Evolutionary conservation across 2,888 invertebrate species (phyloP).

Genomic region (Girardia tigrina): DNA sequence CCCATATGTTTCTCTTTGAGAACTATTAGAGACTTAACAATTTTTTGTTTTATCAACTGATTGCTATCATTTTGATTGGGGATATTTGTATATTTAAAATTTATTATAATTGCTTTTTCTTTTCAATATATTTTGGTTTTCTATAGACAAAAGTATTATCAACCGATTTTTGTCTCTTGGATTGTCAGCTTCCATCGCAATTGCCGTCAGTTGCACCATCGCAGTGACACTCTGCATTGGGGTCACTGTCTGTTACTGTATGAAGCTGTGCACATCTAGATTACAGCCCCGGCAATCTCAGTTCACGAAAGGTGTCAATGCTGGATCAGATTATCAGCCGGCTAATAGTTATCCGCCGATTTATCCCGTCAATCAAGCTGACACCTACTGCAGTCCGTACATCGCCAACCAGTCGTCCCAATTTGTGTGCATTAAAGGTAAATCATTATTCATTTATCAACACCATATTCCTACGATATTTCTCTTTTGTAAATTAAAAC

Average conservation of each 20-base stretch:
- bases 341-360: background rate
- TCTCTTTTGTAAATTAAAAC: no score
- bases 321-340: conserved; percentile 8
- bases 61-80: background rate
- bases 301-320: background rate
- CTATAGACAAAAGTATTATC: conserved; percentile 37
- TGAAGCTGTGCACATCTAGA: background rate
- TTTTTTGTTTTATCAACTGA: no score
- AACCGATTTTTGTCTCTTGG: conserved; percentile 44
- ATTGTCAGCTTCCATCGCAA: conserved; percentile 46
- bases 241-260: background rate
- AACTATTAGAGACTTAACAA: no score
- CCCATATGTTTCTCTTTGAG: background rate
- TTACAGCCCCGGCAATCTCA: background rate
- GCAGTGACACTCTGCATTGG: background rate
- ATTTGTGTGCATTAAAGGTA: conserved; percentile 6
- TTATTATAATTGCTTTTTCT: no score
- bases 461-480: no score
- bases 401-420: background rate
- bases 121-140: no score
- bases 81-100: no score
- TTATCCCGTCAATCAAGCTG: background rate
- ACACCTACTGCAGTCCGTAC: background rate
- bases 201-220: conserved; percentile 43
- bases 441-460: no score